A percentile compares a stretch with the other conserved stretches of the same genome.
Evolutionary conservation across 2,888 invertebrate species (phyloP).

Genomic region (Limulus polyphemus): DNA sequence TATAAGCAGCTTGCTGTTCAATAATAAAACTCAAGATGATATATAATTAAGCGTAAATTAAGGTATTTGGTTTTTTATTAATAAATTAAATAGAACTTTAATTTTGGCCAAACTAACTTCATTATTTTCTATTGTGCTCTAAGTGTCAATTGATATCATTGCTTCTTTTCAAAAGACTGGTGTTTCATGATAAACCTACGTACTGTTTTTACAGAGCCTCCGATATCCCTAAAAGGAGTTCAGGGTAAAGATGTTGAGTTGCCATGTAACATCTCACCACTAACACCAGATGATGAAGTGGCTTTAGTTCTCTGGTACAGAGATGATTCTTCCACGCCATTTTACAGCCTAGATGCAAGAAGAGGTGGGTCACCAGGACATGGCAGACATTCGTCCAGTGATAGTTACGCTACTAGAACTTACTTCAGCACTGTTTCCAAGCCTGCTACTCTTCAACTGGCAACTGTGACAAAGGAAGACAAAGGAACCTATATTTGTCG

Average conservation of each 20-base stretch:
- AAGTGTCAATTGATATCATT: too few species aligned
- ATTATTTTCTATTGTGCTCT: too few species aligned
- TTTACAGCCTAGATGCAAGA: conserved; percentile 50
- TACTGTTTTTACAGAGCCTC: conserved; percentile 48
- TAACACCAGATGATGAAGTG: conserved; percentile 69
- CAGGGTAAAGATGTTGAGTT: conserved; percentile 75
- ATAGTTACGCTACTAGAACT: conserved; percentile 4
- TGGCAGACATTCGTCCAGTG: conserved; percentile 6
- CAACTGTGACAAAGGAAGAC: conserved; percentile 3
- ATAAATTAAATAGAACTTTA: too few species aligned
- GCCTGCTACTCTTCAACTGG: conserved; percentile 6
- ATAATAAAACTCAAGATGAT: too few species aligned
- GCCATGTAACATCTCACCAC: conserved; percentile 72
- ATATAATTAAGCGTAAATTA: too few species aligned
- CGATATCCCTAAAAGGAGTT: conserved; percentile 70
- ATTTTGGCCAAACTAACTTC: too few species aligned
- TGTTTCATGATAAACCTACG: not conserved
- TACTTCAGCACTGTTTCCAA: conserved; percentile 5
- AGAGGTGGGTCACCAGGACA: conserved; percentile 2
- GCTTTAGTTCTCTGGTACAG: conserved; percentile 88
- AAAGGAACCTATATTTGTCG: conserved; percentile 10
- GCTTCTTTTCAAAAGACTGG: too few species aligned
- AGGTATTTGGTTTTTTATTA: too few species aligned
- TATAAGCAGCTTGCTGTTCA: too few species aligned
- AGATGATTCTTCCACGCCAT: conserved; percentile 70